Evolutionary conservation across 1,140 invertebrate genomes (phyloP).

Genomic region (Polyergus mexicanus): DNA sequence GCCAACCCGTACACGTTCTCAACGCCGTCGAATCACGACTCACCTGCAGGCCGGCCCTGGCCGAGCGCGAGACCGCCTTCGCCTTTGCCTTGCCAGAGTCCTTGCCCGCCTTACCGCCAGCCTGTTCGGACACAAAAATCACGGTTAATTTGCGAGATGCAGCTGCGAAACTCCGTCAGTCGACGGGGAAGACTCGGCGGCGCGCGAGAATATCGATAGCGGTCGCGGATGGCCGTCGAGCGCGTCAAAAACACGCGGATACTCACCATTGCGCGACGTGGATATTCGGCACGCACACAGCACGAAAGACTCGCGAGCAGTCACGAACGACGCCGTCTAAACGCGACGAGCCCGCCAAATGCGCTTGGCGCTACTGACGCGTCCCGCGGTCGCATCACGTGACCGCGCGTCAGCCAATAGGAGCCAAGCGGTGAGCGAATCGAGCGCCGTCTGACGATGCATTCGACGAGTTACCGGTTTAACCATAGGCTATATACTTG

Average conservation of each 20-base stretch:
- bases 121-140: conserved; percentile 88
- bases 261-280: conserved; percentile 85
- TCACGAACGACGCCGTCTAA: conserved; percentile 81
- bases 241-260: conserved; percentile 85
- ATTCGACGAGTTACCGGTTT: background rate
- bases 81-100: conserved; percentile 99
- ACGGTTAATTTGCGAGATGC: conserved; percentile 84
- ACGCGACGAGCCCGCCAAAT: conserved; percentile 84
- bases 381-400: conserved; percentile 78
- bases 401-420: conserved; percentile 76
- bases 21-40: conserved; percentile 75
- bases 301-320: conserved; percentile 76
- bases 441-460: background rate
- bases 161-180: conserved; percentile 83
- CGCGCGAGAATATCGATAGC: conserved; percentile 66
- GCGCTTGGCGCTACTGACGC: conserved; percentile 80
- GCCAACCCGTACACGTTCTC: background rate
- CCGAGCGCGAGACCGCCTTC: conserved; percentile 99
- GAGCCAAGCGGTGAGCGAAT: background rate
- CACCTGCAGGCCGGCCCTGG: conserved; percentile 99
- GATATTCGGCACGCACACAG: conserved; percentile 78
- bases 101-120: conserved; percentile 99
- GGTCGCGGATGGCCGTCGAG: conserved; percentile 78
- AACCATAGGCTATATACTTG: background rate
- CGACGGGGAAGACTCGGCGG: conserved; percentile 65